Evolutionary conservation across 2,797 vertebrate species (phyloP).

Genomic region (Peromyscus eremicus): DNA sequence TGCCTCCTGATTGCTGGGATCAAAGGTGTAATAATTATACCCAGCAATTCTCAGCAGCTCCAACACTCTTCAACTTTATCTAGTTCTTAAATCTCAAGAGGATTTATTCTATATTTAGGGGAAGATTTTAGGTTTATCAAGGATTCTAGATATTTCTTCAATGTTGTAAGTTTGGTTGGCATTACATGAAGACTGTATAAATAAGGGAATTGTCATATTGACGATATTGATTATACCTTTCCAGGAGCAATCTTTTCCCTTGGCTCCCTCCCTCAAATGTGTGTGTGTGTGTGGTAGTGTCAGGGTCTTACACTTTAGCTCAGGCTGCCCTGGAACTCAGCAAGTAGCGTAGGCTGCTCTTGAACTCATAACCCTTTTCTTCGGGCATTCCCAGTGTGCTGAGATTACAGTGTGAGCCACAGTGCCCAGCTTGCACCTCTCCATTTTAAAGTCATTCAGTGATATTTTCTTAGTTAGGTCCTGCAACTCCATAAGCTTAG

Average conservation of each 20-base stretch:
- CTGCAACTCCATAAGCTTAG: not conserved
- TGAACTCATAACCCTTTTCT: not conserved
- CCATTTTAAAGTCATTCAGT: not conserved
- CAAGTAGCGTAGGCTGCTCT: not conserved
- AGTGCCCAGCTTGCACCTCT: not conserved
- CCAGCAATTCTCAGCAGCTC: not conserved
- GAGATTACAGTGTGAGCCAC: not conserved
- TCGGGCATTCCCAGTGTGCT: not conserved
- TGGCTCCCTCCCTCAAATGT: not conserved
- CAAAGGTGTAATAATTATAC: not conserved
- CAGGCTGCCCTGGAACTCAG: not conserved
- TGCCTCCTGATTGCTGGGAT: not conserved
- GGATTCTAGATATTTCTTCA: not conserved
- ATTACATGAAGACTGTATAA: not conserved
- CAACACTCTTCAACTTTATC: not conserved
- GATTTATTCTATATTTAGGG: conserved; percentile 4
- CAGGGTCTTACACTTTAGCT: not conserved
- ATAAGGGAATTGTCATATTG: not conserved
- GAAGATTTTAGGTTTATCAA: not conserved
- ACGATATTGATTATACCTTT: not conserved
- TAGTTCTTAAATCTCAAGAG: not conserved
- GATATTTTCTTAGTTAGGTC: conserved; percentile 12
- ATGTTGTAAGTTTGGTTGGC: conserved; percentile 8
- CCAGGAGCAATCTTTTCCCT: not conserved
- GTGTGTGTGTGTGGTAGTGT: not conserved